Evolutionary conservation across 1,140 invertebrate genomes (phyloP), one percentile per base, ranked within the genome.

Genomic region (Spodoptera frugiperda): DNA sequence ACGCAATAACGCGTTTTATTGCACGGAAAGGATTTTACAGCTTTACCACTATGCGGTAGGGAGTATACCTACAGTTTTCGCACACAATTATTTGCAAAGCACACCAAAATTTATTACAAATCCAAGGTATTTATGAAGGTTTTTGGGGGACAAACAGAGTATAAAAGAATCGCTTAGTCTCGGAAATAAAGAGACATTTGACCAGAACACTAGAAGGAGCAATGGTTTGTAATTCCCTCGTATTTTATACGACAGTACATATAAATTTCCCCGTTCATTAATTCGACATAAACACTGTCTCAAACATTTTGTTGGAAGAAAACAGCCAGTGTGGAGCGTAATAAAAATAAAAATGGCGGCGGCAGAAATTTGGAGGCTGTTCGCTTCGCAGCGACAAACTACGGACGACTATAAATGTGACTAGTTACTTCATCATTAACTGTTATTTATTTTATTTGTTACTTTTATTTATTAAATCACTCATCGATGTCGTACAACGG

Each of bases 351-450:
- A 74, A 91, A 92, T 92, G 91, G 87, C 87, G 89, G 90, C 89
- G 92, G 93, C 92, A 93, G 92, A 92, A 94, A 94, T 94, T 95
- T 95, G 95, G 95, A 95, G 95, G 95, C 95, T 96, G 95, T 95
- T 95, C 95, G 95, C 91, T 91, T 91, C 81, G 68, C 87, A 82
- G 87, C 86, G 87, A 90, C 67, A 82, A 84, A 85, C 87, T 88
- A 87, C 75, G 81, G 84, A 87, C 84, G 79, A 85, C 84, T 78
- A 84, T 90, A 85, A 85, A 87, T 84, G 84, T 89, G 78, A 82
- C 75, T 87, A 86, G 81, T 88, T 87, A 59, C 83, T 83, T 85
- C 80, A 76, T 89, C 82, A 89, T 88, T 55, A 84, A 86, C 87
- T 77, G 76, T 91, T 39, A 79, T 84, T 78, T 82, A 75, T 89